Percentiles rank a stretch among this genome's conserved stretches.
phyloP scores from a whole-genome alignment of 2,888 invertebrate genomes.

The Lycocerus yunnanus region DNA sequence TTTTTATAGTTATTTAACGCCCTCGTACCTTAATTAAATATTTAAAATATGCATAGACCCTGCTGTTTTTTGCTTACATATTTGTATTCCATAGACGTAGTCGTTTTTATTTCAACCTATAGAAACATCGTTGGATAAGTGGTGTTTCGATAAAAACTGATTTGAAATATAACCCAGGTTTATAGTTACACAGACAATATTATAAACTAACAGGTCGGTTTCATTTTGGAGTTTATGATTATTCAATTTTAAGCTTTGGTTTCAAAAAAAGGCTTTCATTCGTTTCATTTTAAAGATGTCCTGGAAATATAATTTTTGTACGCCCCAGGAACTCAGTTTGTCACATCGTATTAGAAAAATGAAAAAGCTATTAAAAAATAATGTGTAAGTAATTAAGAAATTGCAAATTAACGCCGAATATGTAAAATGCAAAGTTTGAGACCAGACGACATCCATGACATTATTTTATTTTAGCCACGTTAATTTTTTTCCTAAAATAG shows the following conservation, averaged over 20 bases:
- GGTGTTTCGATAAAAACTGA: neutral
- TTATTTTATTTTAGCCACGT: neutral
- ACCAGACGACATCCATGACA: constrained; percentile 12
- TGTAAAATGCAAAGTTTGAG: constrained; percentile 16
- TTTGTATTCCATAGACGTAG: constrained; percentile 21
- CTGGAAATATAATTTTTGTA: neutral
- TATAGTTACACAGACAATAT: too few species aligned
- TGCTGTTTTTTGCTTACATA: constrained; percentile 17
- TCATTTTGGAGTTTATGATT: too few species aligned
- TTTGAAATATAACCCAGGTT: too few species aligned
- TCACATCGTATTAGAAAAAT: constrained; percentile 12
- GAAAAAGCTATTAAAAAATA: constrained; percentile 12
- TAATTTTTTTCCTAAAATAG: neutral
- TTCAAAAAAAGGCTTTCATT: neutral
- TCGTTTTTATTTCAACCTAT: neutral
- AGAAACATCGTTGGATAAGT: neutral
- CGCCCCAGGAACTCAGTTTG: constrained; percentile 14
- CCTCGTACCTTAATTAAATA: constrained; percentile 19
- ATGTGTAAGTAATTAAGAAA: constrained; percentile 25
- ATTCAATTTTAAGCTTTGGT: too few species aligned
- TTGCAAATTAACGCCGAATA: constrained; percentile 16
- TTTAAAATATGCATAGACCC: constrained; percentile 15
- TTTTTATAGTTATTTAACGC: constrained; percentile 34
- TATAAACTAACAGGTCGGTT: too few species aligned
- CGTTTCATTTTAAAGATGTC: neutral